Evolutionary conservation across 2,113 vertebrate species (phyloP), one percentile per base, ranked within the genome.

Genomic region (Rafetus swinhoei): DNA sequence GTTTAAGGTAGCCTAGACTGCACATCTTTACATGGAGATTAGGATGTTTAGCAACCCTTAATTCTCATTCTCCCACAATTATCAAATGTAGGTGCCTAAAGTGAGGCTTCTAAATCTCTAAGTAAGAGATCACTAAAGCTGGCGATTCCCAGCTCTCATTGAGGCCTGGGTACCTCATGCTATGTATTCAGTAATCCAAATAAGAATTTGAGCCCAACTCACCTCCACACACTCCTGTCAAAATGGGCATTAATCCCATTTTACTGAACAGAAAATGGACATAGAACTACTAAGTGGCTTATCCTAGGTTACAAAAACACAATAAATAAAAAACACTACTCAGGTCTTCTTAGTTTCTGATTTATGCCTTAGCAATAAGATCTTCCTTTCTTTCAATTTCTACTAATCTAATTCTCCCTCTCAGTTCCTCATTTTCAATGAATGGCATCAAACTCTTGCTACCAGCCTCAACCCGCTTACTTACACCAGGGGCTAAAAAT

Each of bases 321-420:
- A 19, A 39, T 13, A 96, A 82, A 96, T 83, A 62, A 93, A 74
- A 85, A 96, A 85, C 89, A 81, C 85, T 90, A 14, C 24, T 39
- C 39, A 24, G 35, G 72, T 76, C 72, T 24, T 35, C 21, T 45
- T 24, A 39, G 22, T 45, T 76, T 39, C 39, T 39, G 21, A 24
- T 35, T 74, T 24, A 21, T 74, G 72, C n/a, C 21, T 74, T 22
- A 45, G 35, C 35, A 39, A 74, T 35, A 74, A 72, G 35, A 6
- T 35, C 19, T 22, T 21, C 35, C 35, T 76, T 76, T 24, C 35
- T 45, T 76, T 13, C 21, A 76, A 25, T 45, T 45, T 45, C 19
- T 13, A 76, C 35, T 45, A 76, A 39, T 76, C 35, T 76, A 76
- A 76, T 76, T 45, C 21, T 90, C 16, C 1, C 25, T 53, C 54